phyloP scores from a whole-genome alignment of 1,140 invertebrate species.

The Brachionus plicatilis region DNA sequence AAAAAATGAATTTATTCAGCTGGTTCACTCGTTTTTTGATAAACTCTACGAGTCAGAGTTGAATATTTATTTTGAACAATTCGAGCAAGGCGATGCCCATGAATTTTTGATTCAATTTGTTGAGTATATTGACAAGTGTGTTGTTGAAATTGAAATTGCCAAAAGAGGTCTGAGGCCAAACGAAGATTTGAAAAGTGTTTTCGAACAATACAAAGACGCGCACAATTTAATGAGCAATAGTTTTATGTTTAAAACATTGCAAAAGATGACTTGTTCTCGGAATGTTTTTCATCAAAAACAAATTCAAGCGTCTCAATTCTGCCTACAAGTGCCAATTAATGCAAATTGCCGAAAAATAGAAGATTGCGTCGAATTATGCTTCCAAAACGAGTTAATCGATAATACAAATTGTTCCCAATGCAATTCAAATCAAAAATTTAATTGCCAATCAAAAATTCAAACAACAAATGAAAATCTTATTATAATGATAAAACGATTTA shows the following conservation, averaged over 20 bases:
- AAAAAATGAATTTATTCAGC: not conserved
- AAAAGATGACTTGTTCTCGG: not conserved
- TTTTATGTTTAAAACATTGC: not conserved
- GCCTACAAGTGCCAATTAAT: not conserved
- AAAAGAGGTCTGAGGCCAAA: not conserved
- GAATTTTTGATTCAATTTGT: not conserved
- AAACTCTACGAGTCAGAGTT: not conserved
- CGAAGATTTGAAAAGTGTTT: not conserved
- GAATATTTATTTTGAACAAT: not conserved
- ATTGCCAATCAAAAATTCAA: not conserved
- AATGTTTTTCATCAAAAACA: not conserved
- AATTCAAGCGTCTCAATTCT: not conserved
- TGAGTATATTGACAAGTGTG: not conserved
- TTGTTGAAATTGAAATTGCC: not conserved
- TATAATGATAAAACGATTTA: not conserved
- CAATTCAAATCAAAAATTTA: not conserved
- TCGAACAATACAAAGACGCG: not conserved
- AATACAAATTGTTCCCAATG: not conserved
- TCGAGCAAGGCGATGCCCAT: not conserved
- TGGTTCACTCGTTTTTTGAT: not conserved
- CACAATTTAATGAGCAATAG: not conserved
- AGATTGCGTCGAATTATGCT: not conserved
- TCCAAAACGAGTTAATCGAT: not conserved
- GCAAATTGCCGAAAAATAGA: not conserved
- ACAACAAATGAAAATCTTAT: not conserved